Base-by-base conservation (phyloP, 1,140 invertebrate genomes). In the Pteromalus puparum region DNA sequence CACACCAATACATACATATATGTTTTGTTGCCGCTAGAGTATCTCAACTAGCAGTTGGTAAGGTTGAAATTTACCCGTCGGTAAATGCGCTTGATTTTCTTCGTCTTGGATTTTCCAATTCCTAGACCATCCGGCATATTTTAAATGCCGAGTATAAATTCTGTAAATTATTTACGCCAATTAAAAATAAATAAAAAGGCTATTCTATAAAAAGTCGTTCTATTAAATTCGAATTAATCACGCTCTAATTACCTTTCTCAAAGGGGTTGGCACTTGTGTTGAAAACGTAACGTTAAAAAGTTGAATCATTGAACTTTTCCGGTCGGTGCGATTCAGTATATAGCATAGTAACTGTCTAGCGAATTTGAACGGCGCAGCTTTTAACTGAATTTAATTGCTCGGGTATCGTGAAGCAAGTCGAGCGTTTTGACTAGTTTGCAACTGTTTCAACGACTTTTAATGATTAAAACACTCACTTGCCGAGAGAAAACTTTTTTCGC, bases 331-430 rank as follows among this genome's bases (percentile, higher is more conserved):
- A 18, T 48, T 48, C 46, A 15, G 46, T 13, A 48, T 34, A 34
- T 34, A n/a, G n/a, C 34, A 10, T 28, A 53, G 21, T n/a, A 38
- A 21, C 6, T 79, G 28, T 67, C 34, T 81, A 12, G n/a, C 28
- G 18, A 81, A 68, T 48, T 38, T 68, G 26, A 81, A 53, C 18
- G 3, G 2, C 65, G 38, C 21, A 7, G 65, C 15, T 18, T 12
- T 34, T 28, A 70, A 76, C 73, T 83, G 26, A 75, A 78, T 73
- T 79, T 79, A 84, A 79, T 79, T 73, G 68, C 48, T 74, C 18
- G 46, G 72, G 26, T 24, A 24, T 38, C 53, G 24, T 48, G 21
- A 79, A 79, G 79, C 28, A 65, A 79, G 30, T 61, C 30, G 13
- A 18, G 26, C 24, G 13, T 67, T 79, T 72, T 46, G 42, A 34